Evolutionary conservation across 2,113 vertebrate species (phyloP), one percentile per base, ranked within the genome.

Genomic region (Nansenia antarctica): DNA sequence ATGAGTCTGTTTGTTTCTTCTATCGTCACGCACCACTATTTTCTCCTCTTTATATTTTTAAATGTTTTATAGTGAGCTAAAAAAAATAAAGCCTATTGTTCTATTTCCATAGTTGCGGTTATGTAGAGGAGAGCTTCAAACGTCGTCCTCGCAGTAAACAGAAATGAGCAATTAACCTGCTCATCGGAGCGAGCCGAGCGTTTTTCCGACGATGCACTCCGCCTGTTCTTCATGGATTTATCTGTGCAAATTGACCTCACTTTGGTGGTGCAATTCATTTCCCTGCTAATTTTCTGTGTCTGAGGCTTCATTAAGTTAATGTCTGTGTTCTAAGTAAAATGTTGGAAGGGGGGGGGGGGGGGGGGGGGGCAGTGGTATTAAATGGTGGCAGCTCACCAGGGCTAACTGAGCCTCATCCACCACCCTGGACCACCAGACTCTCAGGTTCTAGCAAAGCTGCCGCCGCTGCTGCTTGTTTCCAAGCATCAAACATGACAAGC

Each of bases 111-210:
- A 68, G 61, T 74, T 82, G 68, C 76, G 72, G 8, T 45, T 79
- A 76, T 62, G 64, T 72, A 75, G 72, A 62, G 71, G 81, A 85
- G 74, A 79, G 80, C 84, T 87, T 87, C 77, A 79, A 85, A 72
- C 71, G 62, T 86, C 67, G 84, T 87, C 77, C 82, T 84, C 84
- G 85, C 73, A 88, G 87, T 85, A 85, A 87, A 88, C 84, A 88
- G 82, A 85, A n/a, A 86, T 80, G 84, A 86, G 67, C 73, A 88
- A 90, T 91, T 89, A 90, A 88, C 86, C 85, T 78, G 86, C 80
- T 83, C 82, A 80, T 79, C 82, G 63, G 85, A 65, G 85, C 84
- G 71, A 66, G 77, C 78, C 27, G 79, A 78, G 79, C 75, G 82
- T 14, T 27, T 24, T 27, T 78, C 69, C 80, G 73, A 70, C 67